Evolutionary conservation across 2,797 vertebrate genomes (phyloP), one percentile per base, ranked within the genome.

Genomic region (Acanthiza pusilla): DNA sequence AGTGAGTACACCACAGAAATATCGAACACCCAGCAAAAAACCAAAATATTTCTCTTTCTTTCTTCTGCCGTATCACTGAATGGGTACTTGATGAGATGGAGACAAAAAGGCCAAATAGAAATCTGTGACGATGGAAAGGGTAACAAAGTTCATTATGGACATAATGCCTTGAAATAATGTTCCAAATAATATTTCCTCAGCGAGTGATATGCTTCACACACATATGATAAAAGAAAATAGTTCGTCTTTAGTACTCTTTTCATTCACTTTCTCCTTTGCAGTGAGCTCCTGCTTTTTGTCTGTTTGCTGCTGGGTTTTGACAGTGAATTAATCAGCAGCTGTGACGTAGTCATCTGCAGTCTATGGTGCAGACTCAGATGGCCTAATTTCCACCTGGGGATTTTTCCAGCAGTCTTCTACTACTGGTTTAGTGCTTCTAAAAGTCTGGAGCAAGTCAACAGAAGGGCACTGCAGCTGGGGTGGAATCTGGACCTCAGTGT

Each of bases 101-200:
- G 16, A 80, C 8, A 34, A 32, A 76, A 88, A 8, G 18, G 10
- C 12, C 20, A 91, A 60, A 86, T 62, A 58, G 5, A 62, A 21
- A 79, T 38, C 60, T 30, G 5, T 11, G 2, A 18, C 26, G 30
- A 62, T n/a, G 9, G 21, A 72, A 60, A 91, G 32, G 11, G 55
- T 45, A 60, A 36, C 22, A 82, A 66, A 40, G 5, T 13, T 91
- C 12, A 19, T 62, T 54, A 43, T 3, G 8, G 58, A 77, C 17
- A 13, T 34, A 65, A 77, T 25, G 29, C 2, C 18, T 10, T 1
- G 0, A 76, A 92, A 77, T 45, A 43, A 29, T 1, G 0, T n/a
- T 25, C 9, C 12, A 3, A 70, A 3, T 45, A 14, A 40, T 14
- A 3, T 27, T 71, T 80, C 15, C 19, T 65, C 12, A 75, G 29